These are phyloP conservation scores for Ectropis grisescens DNA, from an alignment of 1,140 invertebrate genomes.

Conservation along the genomic window DNA sequence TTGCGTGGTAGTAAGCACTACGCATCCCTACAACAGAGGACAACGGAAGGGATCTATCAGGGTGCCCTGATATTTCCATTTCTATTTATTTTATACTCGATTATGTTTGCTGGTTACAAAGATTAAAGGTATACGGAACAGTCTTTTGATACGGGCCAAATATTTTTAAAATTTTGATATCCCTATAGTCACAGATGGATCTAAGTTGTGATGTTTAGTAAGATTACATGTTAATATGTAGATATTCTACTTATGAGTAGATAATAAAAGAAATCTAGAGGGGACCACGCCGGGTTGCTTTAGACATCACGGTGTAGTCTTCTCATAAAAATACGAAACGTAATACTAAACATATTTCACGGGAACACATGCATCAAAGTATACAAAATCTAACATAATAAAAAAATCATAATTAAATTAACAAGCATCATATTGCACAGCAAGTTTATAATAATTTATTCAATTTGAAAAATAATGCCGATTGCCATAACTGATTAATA, in stretches of 20 bases:
- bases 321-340: no score
- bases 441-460: slow-evolving; percentile 53
- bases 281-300: no score
- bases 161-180: slow-evolving; percentile 61
- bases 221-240: no score
- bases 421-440: slow-evolving; percentile 66
- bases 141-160: slow-evolving; percentile 69
- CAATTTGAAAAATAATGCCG: slow-evolving; percentile 42
- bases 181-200: slow-evolving; percentile 53
- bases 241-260: slow-evolving; percentile 27
- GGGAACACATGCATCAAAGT: slow-evolving; percentile 38
- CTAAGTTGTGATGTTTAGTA: slow-evolving; percentile 34
- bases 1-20: slow-evolving; percentile 14
- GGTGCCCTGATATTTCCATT: no score
- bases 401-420: slow-evolving; percentile 56
- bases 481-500: slow-evolving; percentile 12
- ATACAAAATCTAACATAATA: slow-evolving; percentile 35
- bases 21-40: background rate
- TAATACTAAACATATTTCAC: slow-evolving; percentile 16
- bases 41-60: no score
- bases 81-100: no score
- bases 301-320: no score
- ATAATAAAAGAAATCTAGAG: slow-evolving; percentile 9
- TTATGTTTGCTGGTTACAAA: slow-evolving; percentile 49
- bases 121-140: slow-evolving; percentile 69